These are phyloP conservation scores for Boloria euphrosyne DNA, from an alignment of 2,888 invertebrate genomes.

Conservation along the genomic window DNA sequence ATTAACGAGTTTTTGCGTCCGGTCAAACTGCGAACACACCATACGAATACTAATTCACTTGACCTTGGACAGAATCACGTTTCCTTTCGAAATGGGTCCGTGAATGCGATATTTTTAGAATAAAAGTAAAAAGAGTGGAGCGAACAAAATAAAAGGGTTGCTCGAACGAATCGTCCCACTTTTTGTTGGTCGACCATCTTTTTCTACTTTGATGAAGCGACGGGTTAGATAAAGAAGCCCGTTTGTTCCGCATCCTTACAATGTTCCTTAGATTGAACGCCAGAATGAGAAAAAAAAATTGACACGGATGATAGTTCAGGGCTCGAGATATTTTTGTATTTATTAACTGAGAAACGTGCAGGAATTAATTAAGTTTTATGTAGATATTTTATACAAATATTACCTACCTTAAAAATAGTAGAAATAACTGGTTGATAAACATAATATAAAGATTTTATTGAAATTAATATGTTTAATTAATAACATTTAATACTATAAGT, in stretches of 20 bases:
- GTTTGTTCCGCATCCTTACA: conserved; percentile 49
- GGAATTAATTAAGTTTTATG: neutral
- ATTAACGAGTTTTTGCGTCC: conserved; percentile 77
- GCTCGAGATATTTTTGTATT: conserved; percentile 18
- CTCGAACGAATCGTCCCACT: conserved; percentile 66
- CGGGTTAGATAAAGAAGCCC: conserved; percentile 55
- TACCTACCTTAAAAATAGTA: too few relatives aligned
- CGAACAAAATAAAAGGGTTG: conserved; percentile 76
- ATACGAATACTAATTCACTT: conserved; percentile 77
- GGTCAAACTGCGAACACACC: conserved; percentile 75
- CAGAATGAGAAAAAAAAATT: conserved; percentile 37
- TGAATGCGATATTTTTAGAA: conserved; percentile 81
- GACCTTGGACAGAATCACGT: conserved; percentile 80
- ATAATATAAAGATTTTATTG: too few relatives aligned
- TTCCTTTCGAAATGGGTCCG: conserved; percentile 82
- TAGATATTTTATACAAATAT: too few relatives aligned
- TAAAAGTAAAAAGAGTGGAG: conserved; percentile 75
- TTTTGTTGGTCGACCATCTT: conserved; percentile 68
- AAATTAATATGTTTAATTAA: too few relatives aligned
- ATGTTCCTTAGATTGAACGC: conserved; percentile 33
- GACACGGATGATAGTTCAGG: conserved; percentile 28
- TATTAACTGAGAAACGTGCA: conserved; percentile 9
- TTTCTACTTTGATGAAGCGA: conserved; percentile 63
- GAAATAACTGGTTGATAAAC: too few relatives aligned
- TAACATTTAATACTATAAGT: too few relatives aligned